Conservation (phyloP, 2,113 vertebrate genomes). For the Eclectus roratus region DNA sequence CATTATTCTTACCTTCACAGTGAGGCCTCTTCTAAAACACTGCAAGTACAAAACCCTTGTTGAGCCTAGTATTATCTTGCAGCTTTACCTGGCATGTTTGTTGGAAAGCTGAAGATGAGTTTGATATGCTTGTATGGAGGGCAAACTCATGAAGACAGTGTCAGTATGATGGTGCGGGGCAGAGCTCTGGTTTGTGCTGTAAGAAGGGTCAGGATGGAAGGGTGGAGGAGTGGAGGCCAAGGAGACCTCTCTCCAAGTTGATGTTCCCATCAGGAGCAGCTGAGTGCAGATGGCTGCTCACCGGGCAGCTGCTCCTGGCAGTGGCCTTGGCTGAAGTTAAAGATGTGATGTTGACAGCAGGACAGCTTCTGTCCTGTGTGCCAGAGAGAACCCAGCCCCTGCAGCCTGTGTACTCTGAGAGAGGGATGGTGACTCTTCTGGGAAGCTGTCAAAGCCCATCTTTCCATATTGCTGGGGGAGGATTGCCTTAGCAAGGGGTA, state of each 20-base stretch:
- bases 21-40: not conserved
- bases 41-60: not conserved
- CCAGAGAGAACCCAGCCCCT: not conserved
- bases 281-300: not conserved
- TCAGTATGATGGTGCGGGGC: not conserved
- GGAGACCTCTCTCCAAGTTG: not conserved
- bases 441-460: not conserved
- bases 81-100: not conserved
- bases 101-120: not conserved
- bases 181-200: not conserved
- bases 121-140: accelerated
- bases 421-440: not conserved
- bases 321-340: not conserved
- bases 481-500: not conserved
- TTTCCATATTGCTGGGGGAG: not conserved
- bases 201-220: not conserved
- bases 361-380: not conserved
- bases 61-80: not conserved
- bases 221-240: not conserved
- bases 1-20: not conserved
- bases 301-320: not conserved
- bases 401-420: not conserved
- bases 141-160: not conserved
- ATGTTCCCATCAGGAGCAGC: not conserved
- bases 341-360: not conserved